These are phyloP conservation scores for Acestrorhynchus altus DNA, from an alignment of 2,797 vertebrate species.

Conservation along the genomic window DNA sequence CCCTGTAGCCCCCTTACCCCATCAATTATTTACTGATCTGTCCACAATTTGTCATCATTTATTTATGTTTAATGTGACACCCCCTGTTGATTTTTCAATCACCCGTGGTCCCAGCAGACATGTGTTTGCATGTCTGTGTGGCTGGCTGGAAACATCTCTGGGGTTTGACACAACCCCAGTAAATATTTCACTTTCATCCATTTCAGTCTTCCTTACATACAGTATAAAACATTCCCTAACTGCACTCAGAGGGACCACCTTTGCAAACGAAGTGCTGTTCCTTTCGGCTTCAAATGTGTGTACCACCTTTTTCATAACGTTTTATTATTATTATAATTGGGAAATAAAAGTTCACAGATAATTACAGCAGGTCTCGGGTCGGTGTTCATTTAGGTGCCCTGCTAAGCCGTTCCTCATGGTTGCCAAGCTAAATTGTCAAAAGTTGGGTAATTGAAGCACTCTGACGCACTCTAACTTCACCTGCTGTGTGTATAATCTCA, in stretches of 20 bases:
- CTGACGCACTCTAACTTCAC: background rate
- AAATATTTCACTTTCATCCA: background rate
- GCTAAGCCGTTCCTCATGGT: background rate
- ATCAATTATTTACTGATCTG: slow-evolving; percentile 50
- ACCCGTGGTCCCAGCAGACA: background rate
- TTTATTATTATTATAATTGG: background rate
- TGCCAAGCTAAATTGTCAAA: slow-evolving; percentile 20
- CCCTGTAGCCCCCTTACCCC: background rate
- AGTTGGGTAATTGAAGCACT: slow-evolving; percentile 16
- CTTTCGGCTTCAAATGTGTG: background rate
- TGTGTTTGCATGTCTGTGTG: slow-evolving; percentile 25
- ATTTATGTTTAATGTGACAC: slow-evolving; percentile 41
- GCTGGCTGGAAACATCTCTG: background rate
- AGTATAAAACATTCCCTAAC: background rate
- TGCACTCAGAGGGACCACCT: background rate
- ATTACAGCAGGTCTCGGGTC: background rate
- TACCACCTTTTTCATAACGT: background rate
- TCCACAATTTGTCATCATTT: slow-evolving; percentile 48
- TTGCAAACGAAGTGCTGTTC: background rate
- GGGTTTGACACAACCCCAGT: background rate
- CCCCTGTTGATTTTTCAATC: slow-evolving; percentile 31
- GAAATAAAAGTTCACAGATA: background rate
- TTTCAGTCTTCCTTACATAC: background rate
- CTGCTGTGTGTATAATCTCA: slow-evolving; percentile 7
- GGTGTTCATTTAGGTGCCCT: background rate